Conservation (phyloP, 2,888 invertebrate genomes). For the Dryobota labecula region DNA sequence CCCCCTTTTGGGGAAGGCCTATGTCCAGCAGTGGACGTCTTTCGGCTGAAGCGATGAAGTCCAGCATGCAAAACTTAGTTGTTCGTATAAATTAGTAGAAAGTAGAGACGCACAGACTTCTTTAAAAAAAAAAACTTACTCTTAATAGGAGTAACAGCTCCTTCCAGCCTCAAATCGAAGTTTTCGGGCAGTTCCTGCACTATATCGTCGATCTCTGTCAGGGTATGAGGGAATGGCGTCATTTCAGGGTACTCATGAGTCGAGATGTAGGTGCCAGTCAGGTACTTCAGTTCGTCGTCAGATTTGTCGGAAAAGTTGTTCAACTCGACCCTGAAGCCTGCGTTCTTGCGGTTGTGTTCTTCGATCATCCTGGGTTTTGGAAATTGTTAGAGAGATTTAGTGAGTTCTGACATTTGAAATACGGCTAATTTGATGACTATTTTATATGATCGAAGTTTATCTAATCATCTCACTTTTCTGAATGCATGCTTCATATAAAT, state of each 20-base stretch:
- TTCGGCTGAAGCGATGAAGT: too few species aligned
- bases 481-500: too few species aligned
- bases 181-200: conserved; percentile 69
- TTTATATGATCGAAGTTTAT: too few species aligned
- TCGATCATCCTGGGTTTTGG: conserved; percentile 69
- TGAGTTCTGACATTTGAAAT: too few species aligned
- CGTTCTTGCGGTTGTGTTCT: conserved; percentile 72
- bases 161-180: conserved; percentile 75
- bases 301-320: conserved; percentile 76
- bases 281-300: conserved; percentile 63
- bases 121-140: conserved; percentile 70
- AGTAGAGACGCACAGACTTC: too few species aligned
- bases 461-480: too few species aligned
- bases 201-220: conserved; percentile 64
- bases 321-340: conserved; percentile 71
- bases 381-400: too few species aligned
- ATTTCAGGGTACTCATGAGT: conserved; percentile 41
- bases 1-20: too few species aligned
- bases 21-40: too few species aligned
- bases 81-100: too few species aligned
- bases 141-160: conserved; percentile 71
- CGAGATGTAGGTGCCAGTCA: conserved; percentile 65
- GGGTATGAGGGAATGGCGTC: conserved; percentile 67
- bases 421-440: too few species aligned
- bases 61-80: too few species aligned